These are phyloP conservation scores for Andrena praecox DNA, from an alignment of 2,888 invertebrate genomes.

Conservation along the genomic window DNA sequence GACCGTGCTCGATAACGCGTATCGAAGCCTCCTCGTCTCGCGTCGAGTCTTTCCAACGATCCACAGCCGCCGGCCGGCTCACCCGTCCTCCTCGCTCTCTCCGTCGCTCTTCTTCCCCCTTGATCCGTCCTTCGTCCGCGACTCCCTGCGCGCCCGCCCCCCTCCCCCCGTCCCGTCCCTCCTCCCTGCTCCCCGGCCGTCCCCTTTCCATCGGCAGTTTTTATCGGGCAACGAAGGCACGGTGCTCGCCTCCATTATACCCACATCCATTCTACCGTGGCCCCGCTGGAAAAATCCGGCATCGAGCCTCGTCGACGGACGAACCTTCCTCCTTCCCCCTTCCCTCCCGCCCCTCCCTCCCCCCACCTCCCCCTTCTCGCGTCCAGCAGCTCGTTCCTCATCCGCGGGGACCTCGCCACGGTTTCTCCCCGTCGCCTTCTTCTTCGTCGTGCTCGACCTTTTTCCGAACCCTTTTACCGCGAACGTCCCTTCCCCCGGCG, in stretches of 20 bases:
- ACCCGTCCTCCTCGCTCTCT: slow-evolving; percentile 21
- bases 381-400: slow-evolving; percentile 38
- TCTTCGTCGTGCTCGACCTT: slow-evolving; percentile 51
- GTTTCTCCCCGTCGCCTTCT: slow-evolving; percentile 33
- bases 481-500: slow-evolving; percentile 15
- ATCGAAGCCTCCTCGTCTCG: slow-evolving; percentile 71
- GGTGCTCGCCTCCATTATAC: slow-evolving; percentile 75
- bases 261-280: slow-evolving; percentile 73
- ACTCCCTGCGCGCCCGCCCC: slow-evolving; percentile 4
- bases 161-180: slow-evolving; percentile 37
- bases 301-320: slow-evolving; percentile 66
- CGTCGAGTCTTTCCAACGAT: slow-evolving; percentile 65
- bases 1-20: slow-evolving; percentile 74
- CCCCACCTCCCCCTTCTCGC: slow-evolving; percentile 16
- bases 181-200: slow-evolving; percentile 32
- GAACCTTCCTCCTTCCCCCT: slow-evolving; percentile 34
- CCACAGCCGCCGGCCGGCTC: slow-evolving; percentile 37
- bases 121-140: slow-evolving; percentile 28
- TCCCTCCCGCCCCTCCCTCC: slow-evolving; percentile 1
- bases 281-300: slow-evolving; percentile 73
- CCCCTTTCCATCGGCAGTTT: slow-evolving; percentile 72
- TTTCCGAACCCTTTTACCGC: slow-evolving; percentile 62
- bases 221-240: slow-evolving; percentile 75
- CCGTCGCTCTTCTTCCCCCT: slow-evolving; percentile 20
- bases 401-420: slow-evolving; percentile 40